A percentile compares a stretch with the other conserved stretches of the same genome.
Evolutionary conservation across 2,113 vertebrate genomes (phyloP).

Genomic region (Semnornis frantzii): DNA sequence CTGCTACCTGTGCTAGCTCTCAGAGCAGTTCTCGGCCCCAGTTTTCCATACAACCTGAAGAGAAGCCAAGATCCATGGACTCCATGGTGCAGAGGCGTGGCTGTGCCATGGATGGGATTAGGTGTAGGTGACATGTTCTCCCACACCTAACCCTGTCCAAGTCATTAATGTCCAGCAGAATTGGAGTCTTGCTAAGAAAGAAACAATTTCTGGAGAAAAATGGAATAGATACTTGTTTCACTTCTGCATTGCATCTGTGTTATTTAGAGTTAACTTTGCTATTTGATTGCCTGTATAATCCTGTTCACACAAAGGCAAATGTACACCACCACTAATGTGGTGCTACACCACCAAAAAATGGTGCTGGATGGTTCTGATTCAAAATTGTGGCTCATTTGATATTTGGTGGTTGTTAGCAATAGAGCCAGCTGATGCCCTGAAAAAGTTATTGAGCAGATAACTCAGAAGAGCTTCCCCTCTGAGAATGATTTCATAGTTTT

Average conservation of each 20-base stretch:
- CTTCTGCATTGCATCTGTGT: neutral
- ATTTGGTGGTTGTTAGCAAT: neutral
- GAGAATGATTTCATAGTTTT: neutral
- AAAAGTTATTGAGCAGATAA: neutral
- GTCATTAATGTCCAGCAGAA: neutral
- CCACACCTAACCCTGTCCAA: neutral
- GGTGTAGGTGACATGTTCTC: neutral
- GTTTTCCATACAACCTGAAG: neutral
- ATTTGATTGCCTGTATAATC: neutral
- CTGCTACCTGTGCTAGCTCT: neutral
- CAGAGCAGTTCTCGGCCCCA: neutral
- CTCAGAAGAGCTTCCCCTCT: neutral
- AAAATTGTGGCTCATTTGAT: neutral
- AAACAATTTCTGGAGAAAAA: neutral
- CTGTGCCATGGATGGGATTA: neutral
- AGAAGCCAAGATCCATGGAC: neutral
- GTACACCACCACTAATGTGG: neutral
- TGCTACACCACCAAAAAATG: neutral
- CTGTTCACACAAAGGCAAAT: neutral
- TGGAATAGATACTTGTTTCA: neutral
- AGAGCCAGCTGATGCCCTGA: neutral
- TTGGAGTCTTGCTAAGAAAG: neutral
- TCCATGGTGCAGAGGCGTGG: accelerated
- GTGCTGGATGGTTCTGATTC: neutral
- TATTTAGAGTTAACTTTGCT: neutral